Evolutionary conservation across 2,797 vertebrate species (phyloP), one percentile per base, ranked within the genome.

Genomic region (Chelon labrosus): DNA sequence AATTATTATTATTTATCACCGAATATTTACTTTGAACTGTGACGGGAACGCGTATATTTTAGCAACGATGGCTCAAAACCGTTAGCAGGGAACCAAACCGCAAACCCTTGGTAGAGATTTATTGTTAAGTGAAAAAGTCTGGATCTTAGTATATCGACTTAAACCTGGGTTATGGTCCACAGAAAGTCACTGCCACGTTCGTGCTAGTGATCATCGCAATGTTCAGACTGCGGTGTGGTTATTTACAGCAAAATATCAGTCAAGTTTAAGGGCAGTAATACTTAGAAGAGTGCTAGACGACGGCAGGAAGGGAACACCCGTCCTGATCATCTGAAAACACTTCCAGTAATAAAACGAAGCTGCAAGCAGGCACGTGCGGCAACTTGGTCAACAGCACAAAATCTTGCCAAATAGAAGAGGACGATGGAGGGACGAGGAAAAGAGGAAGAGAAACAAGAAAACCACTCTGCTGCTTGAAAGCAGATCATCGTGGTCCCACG

Each of bases 371-470:
- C 62, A 60, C 58, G 60, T 79, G 73, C 51, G 65, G 70, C 66
- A 75, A 86, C 76, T 76, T 70, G 80, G 79, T 77, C 61, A 77
- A 65, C 72, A 74, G 78, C 80, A 75, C 61, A 69, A 64, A 39
- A 64, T 70, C 31, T 74, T 56, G 59, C 72, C 38, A 27, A 69
- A 60, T 17, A 59, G 54, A 10, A 63, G 69, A 74, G 56, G 10
- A 72, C 10, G 42, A 19, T 16, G 20, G 39, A 37, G 54, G 47
- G 35, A n/a, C 41, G 61, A 57, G 42, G 62, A 13, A 50, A 65
- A 37, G 51, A 75, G 35, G 38, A 75, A 53, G 57, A 6, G 51
- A 44, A 11, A 22, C 49, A 39, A 69, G 61, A 49, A 54, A 58
- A 61, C 51, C 70, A 35, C 70, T 66, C 68, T 51, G 79, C 69